A percentile compares a stretch with the other conserved stretches of the same genome.
These are phyloP conservation scores for Callionymus lyra DNA, from an alignment of 2,113 vertebrate genomes.

Conservation along the genomic window DNA sequence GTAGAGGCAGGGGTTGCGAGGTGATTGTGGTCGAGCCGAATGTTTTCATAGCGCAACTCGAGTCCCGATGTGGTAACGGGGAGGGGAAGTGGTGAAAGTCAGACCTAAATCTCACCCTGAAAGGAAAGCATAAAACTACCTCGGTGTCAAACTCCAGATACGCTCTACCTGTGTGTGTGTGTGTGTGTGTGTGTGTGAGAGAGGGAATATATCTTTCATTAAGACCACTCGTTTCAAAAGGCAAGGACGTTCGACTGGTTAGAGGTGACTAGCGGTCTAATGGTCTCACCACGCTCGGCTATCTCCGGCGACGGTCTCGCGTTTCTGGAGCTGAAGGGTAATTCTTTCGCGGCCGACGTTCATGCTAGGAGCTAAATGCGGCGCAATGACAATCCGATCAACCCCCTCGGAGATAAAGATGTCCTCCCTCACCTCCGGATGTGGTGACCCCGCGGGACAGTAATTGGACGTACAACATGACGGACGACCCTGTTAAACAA, in stretches of 20 bases:
- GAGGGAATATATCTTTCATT: too few relatives aligned
- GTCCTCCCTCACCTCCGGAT: conserved; percentile 2
- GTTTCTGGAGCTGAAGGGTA: conserved; percentile 30
- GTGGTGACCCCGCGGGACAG: conserved; percentile 12
- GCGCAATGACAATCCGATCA: conserved; percentile 45
- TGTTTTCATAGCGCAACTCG: conserved; percentile 44
- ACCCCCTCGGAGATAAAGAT: conserved; percentile 8
- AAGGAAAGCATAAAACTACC: conserved; percentile 36
- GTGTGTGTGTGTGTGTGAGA: conserved; percentile 1
- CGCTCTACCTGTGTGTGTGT: conserved; percentile 5
- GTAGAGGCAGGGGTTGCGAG: conserved; percentile 18
- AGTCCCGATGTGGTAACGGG: conserved; percentile 47
- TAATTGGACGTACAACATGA: conserved; percentile 1
- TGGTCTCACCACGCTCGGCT: too few relatives aligned
- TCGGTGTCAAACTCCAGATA: neutral
- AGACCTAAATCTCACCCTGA: conserved; percentile 45
- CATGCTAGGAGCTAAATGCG: conserved; percentile 26
- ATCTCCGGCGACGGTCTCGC: conserved; percentile 27
- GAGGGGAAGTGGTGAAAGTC: conserved; percentile 52
- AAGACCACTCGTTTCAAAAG: neutral
- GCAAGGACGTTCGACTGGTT: conserved; percentile 13
- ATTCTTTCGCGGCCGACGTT: conserved; percentile 26
- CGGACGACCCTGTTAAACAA: conserved; percentile 13
- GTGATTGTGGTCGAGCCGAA: conserved; percentile 37
- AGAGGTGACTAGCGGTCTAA: conserved; percentile 34